phyloP scores from a whole-genome alignment of 2,797 vertebrate species.

The Cynodonichthys magdalenae region DNA sequence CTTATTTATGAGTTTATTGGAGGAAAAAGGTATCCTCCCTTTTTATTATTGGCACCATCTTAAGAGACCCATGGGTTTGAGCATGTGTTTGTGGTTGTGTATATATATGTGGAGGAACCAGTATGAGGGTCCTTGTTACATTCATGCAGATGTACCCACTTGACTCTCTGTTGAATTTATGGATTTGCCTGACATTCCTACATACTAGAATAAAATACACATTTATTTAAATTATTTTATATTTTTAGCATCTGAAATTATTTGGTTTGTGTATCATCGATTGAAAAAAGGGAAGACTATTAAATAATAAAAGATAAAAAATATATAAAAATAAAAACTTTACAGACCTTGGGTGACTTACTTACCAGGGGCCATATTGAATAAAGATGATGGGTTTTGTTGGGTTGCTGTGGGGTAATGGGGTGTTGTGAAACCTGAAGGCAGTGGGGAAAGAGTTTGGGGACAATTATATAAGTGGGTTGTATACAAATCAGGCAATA shows the following conservation, averaged over 20 bases:
- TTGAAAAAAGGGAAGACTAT: conserved; percentile 22
- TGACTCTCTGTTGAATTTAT: conserved; percentile 29
- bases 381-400: conserved; percentile 78
- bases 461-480: conserved; percentile 55
- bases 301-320: background rate
- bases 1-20: conserved; percentile 76
- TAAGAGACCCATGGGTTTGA: conserved; percentile 31
- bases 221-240: background rate
- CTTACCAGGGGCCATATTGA: conserved; percentile 72
- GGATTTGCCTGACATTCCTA: conserved; percentile 20
- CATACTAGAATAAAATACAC: conserved; percentile 24
- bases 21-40: conserved; percentile 67
- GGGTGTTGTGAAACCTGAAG: conserved; percentile 40
- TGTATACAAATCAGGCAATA: conserved; percentile 53
- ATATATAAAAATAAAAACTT: conserved; percentile 51
- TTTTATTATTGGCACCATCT: conserved; percentile 70
- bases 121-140: conserved; percentile 1
- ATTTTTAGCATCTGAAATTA: conserved; percentile 15
- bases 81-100: conserved; percentile 1
- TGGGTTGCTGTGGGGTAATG: conserved; percentile 35
- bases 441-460: conserved; percentile 60
- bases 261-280: conserved; percentile 22
- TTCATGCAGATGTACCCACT: conserved; percentile 18
- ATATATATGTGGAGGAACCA: background rate
- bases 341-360: conserved; percentile 69